These are phyloP conservation scores for Thereva nobilitata DNA, from an alignment of 2,888 invertebrate species.

Conservation along the genomic window DNA sequence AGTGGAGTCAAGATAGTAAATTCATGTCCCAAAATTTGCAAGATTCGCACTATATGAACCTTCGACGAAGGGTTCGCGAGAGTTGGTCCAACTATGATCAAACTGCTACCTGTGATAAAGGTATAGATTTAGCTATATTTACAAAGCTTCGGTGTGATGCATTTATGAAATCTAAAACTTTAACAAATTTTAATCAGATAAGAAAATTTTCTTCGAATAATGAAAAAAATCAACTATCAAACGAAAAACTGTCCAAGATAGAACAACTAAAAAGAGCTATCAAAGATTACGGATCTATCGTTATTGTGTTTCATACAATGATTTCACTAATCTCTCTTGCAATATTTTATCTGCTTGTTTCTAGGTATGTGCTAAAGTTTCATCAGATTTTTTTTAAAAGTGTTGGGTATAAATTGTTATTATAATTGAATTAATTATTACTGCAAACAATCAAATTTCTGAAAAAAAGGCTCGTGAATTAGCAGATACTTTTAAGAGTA, in stretches of 20 bases:
- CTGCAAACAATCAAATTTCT: background rate
- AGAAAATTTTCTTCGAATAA: slow-evolving; percentile 35
- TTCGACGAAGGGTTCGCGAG: slow-evolving; percentile 57
- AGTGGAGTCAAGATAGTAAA: slow-evolving; percentile 70
- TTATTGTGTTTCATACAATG: slow-evolving; percentile 83
- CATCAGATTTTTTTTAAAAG: slow-evolving; percentile 19
- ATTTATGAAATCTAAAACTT: background rate
- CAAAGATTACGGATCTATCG: slow-evolving; percentile 87
- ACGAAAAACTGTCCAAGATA: slow-evolving; percentile 56
- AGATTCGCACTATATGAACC: slow-evolving; percentile 66
- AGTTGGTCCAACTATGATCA: slow-evolving; percentile 52
- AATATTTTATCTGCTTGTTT: slow-evolving; percentile 77
- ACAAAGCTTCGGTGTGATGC: slow-evolving; percentile 15
- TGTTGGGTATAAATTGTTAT: background rate
- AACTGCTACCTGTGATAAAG: slow-evolving; percentile 44
- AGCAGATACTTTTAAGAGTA: no score
- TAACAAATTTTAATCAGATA: slow-evolving; percentile 18
- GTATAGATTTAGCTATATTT: slow-evolving; percentile 10
- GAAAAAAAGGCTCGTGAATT: background rate
- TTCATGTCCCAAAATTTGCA: slow-evolving; percentile 72
- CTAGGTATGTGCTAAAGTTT: slow-evolving; percentile 71
- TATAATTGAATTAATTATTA: background rate
- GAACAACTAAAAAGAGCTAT: slow-evolving; percentile 78
- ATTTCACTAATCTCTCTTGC: slow-evolving; percentile 86
- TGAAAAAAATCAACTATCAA: background rate